Percentiles rank a stretch among this genome's conserved stretches.
Evolutionary conservation across 2,888 invertebrate species (phyloP).

Genomic region (Disparrhopalites patrizii): DNA sequence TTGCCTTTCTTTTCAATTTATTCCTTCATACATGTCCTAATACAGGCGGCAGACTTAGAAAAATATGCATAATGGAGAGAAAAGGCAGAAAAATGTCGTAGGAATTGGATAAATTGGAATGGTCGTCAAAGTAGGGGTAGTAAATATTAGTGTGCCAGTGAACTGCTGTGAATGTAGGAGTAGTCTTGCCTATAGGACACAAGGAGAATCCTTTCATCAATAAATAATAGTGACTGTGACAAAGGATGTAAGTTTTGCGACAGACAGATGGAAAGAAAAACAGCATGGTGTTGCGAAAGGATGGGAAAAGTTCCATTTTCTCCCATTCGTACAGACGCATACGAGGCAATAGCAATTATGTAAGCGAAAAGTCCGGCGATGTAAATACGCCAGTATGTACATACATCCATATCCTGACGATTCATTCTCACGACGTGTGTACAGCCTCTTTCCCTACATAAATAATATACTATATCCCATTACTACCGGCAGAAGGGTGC

Average conservation of each 20-base stretch:
- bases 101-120: background rate
- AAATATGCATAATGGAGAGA: background rate
- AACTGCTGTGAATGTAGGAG: no score
- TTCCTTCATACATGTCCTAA: background rate
- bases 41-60: background rate
- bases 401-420: no score
- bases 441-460: no score
- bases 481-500: background rate
- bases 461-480: no score
- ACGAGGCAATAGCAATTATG: conserved; percentile 17
- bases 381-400: no score
- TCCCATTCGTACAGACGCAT: no score
- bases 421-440: background rate
- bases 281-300: conserved; percentile 13
- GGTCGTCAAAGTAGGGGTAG: background rate
- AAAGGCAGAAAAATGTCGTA: background rate
- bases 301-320: conserved; percentile 18
- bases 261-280: conserved; percentile 25
- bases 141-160: background rate
- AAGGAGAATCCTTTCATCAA: no score
- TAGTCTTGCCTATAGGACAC: no score
- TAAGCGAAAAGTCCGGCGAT: background rate
- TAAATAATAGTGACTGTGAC: conserved; percentile 26
- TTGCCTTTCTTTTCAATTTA: no score
- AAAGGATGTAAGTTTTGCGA: conserved; percentile 23